Evolutionary conservation across 2,888 invertebrate genomes (phyloP).

Genomic region (Machimus rusticus): DNA sequence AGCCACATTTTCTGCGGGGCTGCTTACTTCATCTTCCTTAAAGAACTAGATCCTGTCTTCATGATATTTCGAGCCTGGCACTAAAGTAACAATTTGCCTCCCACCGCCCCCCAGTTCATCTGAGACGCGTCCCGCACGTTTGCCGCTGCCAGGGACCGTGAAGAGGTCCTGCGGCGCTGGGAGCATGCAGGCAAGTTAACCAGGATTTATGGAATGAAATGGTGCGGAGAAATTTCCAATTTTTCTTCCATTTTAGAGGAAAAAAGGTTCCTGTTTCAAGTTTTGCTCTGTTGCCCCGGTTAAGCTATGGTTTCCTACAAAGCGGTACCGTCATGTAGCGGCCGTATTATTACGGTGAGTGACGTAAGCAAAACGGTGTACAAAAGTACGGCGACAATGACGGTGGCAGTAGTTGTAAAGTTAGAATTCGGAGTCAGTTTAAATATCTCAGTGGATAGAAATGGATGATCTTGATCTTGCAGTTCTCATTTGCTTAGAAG

Average conservation of each 20-base stretch:
- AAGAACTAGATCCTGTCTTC: slow-evolving; percentile 20
- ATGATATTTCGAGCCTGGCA: slow-evolving; percentile 20
- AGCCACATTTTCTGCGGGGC: neutral
- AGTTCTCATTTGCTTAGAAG: too few relatives aligned
- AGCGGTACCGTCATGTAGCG: too few relatives aligned
- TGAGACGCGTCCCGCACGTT: neutral
- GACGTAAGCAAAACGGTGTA: too few relatives aligned
- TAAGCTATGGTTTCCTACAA: too few relatives aligned
- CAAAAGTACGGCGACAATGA: too few relatives aligned
- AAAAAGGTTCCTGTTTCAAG: neutral
- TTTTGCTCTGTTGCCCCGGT: neutral
- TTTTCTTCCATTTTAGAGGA: slow-evolving; percentile 11
- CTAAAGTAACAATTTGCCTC: slow-evolving; percentile 35
- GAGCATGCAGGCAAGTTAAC: slow-evolving; percentile 18
- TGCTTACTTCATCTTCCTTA: slow-evolving; percentile 35
- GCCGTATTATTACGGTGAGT: too few relatives aligned
- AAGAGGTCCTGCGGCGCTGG: neutral
- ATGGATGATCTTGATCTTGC: too few relatives aligned
- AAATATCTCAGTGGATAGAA: too few relatives aligned
- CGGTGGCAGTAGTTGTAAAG: too few relatives aligned
- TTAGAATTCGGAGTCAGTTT: too few relatives aligned
- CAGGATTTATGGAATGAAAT: slow-evolving; percentile 31
- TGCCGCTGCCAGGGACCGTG: neutral
- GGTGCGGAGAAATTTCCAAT: slow-evolving; percentile 25
- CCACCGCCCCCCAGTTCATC: neutral